These are phyloP conservation scores for Hedychridium roseum DNA, from an alignment of 2,888 invertebrate genomes.

Conservation along the genomic window DNA sequence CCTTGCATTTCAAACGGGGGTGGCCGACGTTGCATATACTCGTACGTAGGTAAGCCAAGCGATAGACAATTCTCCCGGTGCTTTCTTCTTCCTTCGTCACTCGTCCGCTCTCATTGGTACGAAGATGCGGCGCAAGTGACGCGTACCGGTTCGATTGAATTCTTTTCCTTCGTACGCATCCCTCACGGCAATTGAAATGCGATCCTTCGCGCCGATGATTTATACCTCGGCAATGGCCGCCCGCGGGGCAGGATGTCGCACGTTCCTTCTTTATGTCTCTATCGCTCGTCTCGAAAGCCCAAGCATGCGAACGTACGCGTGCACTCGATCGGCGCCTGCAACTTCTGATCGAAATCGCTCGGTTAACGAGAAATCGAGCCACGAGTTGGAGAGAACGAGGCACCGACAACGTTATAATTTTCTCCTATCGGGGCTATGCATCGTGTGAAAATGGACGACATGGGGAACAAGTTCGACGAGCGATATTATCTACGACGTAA, in stretches of 20 bases:
- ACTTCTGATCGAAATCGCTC: too few relatives aligned
- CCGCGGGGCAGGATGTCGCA: conserved; percentile 59
- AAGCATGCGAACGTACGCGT: conserved; percentile 29
- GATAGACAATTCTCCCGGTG: neutral
- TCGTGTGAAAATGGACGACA: too few relatives aligned
- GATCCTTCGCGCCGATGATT: conserved; percentile 59
- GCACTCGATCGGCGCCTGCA: conserved; percentile 34
- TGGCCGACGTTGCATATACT: conserved; percentile 41
- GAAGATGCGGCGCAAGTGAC: too few relatives aligned
- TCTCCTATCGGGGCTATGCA: too few relatives aligned
- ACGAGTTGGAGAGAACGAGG: too few relatives aligned
- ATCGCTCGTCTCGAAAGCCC: conserved; percentile 45
- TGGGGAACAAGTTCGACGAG: too few relatives aligned
- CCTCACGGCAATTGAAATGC: conserved; percentile 54
- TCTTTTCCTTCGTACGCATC: conserved; percentile 6
- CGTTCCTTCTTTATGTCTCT: conserved; percentile 57
- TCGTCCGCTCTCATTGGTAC: too few relatives aligned
- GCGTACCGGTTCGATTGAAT: too few relatives aligned
- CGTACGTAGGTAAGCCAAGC: conserved; percentile 12
- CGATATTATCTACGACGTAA: too few relatives aligned
- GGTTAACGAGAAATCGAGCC: too few relatives aligned
- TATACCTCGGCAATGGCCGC: conserved; percentile 56
- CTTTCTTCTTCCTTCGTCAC: neutral
- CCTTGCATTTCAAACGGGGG: conserved; percentile 59
- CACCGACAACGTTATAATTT: too few relatives aligned